Conservation (phyloP, 2,797 vertebrate species). For the Molossus alvarezi region DNA sequence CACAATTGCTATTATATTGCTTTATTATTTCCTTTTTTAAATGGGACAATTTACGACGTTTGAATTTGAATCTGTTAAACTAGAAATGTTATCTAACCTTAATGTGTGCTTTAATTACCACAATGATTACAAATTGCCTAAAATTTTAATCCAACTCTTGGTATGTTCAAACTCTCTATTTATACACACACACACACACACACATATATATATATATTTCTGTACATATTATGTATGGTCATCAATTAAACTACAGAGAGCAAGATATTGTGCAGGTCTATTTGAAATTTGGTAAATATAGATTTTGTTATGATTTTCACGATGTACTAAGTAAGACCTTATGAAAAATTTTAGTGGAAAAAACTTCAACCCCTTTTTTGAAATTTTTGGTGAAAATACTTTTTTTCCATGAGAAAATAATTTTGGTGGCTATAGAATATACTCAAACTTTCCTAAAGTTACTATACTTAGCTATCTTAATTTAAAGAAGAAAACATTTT, state of each 20-base stretch:
- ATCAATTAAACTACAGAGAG: slow-evolving; percentile 9
- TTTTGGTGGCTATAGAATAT: slow-evolving; percentile 23
- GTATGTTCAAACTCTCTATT: neutral
- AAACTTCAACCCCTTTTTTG: neutral
- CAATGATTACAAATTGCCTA: slow-evolving; percentile 11
- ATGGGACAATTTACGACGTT: neutral
- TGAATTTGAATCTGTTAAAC: slow-evolving; percentile 11
- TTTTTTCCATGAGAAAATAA: slow-evolving; percentile 54
- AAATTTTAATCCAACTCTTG: neutral
- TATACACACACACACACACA: too few relatives aligned
- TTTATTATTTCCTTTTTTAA: neutral
- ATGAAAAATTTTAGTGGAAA: slow-evolving; percentile 17
- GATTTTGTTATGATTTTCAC: neutral
- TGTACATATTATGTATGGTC: too few relatives aligned
- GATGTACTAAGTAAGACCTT: neutral
- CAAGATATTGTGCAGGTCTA: neutral
- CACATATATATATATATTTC: too few relatives aligned
- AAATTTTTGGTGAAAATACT: slow-evolving; percentile 50
- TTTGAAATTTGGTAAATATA: slow-evolving; percentile 8
- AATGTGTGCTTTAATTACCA: slow-evolving; percentile 22
- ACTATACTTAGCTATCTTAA: slow-evolving; percentile 12
- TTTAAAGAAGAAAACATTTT: slow-evolving; percentile 64
- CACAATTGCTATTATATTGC: neutral
- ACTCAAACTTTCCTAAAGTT: slow-evolving; percentile 25
- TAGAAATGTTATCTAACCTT: neutral